Conservation (phyloP, 2,888 invertebrate genomes). For the Tetanocera ferruginea region DNA sequence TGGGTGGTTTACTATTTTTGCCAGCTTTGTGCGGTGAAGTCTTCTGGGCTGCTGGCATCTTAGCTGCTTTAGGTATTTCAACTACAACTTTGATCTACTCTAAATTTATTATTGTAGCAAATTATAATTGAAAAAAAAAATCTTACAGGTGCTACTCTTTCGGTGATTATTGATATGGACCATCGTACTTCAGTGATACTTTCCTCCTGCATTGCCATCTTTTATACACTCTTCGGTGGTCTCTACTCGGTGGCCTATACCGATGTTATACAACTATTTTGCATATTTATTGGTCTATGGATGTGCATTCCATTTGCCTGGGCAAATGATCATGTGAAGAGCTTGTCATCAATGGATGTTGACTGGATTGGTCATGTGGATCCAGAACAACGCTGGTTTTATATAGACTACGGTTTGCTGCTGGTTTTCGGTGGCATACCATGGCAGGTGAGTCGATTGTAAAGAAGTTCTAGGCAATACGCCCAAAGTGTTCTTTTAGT, state of each 20-base stretch:
- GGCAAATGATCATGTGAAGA: constrained; percentile 86
- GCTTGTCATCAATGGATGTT: constrained; percentile 84
- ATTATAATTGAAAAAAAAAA: background rate
- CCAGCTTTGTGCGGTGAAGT: constrained; percentile 98
- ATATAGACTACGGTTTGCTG: constrained; percentile 89
- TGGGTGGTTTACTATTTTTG: constrained; percentile 96
- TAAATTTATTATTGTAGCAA: background rate
- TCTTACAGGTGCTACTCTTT: constrained; percentile 87
- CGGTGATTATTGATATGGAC: constrained; percentile 97
- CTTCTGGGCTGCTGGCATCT: constrained; percentile 98
- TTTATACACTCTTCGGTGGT: constrained; percentile 98
- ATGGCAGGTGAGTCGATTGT: constrained; percentile 82
- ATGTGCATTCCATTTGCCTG: constrained; percentile 98
- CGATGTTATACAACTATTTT: constrained; percentile 97
- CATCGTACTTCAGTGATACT: constrained; percentile 93
- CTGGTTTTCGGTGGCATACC: constrained; percentile 96
- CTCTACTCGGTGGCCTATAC: constrained; percentile 99
- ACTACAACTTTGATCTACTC: background rate
- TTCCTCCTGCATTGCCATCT: constrained; percentile 95
- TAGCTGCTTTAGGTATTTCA: constrained; percentile 88
- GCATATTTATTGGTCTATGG: constrained; percentile 98
- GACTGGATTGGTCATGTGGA: constrained; percentile 91
- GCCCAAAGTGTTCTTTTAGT: too few relatives aligned
- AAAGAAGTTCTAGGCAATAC: too few relatives aligned
- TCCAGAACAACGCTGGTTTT: constrained; percentile 81